A percentile compares a stretch with the other conserved stretches of the same genome.
Conservation (phyloP, 2,797 vertebrate species). For the Sus cebifrons region DNA sequence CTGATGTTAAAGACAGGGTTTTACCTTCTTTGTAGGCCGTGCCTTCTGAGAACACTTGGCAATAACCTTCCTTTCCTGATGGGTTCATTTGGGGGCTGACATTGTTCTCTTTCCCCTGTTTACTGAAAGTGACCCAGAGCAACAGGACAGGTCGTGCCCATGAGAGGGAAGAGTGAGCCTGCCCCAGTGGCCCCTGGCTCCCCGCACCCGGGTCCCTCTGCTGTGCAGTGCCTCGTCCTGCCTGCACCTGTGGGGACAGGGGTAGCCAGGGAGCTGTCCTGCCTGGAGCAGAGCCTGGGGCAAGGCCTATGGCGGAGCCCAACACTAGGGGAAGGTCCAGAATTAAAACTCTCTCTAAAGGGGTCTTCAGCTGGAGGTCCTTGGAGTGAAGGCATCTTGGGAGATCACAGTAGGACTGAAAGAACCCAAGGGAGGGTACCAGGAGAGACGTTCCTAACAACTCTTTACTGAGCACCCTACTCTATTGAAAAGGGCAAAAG, state of each 20-base stretch:
- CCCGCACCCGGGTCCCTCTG: not conserved
- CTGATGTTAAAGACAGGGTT: constrained; percentile 77
- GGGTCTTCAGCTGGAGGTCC: not conserved
- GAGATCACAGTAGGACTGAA: not conserved
- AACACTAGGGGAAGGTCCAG: not conserved
- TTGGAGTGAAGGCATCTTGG: not conserved
- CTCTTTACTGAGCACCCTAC: not conserved
- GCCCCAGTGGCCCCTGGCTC: constrained; percentile 79
- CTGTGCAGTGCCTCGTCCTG: not conserved
- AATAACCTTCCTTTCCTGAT: constrained; percentile 87
- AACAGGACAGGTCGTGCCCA: constrained; percentile 84
- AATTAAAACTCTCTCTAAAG: not conserved
- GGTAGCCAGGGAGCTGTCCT: not conserved
- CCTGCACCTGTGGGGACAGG: not conserved
- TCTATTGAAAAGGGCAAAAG: not conserved
- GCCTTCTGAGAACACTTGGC: constrained; percentile 85
- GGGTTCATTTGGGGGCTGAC: constrained; percentile 82
- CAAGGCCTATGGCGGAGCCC: not conserved
- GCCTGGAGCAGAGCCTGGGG: not conserved
- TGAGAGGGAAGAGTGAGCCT: constrained; percentile 6
- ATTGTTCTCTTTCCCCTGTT: constrained; percentile 88
- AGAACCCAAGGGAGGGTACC: not conserved
- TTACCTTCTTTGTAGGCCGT: constrained; percentile 86
- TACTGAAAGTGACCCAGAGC: constrained; percentile 88
- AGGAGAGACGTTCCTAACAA: not conserved